A percentile compares a stretch with the other conserved stretches of the same genome.
Evolutionary conservation across 2,797 vertebrate genomes (phyloP).

Genomic region (Centropyge bicolor): DNA sequence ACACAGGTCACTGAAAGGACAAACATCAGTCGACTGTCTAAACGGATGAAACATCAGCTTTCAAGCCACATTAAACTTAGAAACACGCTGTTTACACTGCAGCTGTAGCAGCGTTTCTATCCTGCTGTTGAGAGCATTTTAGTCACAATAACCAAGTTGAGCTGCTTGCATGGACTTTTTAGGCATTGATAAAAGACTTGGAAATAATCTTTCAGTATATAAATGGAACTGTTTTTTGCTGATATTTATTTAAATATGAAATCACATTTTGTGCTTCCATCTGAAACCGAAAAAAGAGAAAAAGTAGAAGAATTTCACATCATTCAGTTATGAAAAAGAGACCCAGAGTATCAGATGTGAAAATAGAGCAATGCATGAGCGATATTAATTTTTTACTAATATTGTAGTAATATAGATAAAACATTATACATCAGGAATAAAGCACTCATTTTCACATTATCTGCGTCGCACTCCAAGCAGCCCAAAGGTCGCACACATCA

Average conservation of each 20-base stretch:
- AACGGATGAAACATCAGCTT: constrained; percentile 8
- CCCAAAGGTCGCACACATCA: background rate
- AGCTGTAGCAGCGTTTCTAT: background rate
- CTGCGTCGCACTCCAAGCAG: background rate
- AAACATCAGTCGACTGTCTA: constrained; percentile 2
- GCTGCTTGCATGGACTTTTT: background rate
- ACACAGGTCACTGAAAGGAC: constrained; percentile 48
- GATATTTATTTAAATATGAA: background rate
- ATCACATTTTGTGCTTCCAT: background rate
- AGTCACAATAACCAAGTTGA: background rate
- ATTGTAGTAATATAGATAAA: accelerated
- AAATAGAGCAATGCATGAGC: background rate
- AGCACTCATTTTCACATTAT: background rate
- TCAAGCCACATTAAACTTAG: background rate
- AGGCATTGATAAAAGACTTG: background rate
- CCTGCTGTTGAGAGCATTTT: constrained; percentile 2
- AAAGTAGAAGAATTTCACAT: background rate
- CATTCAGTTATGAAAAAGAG: background rate
- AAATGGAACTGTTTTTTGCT: background rate
- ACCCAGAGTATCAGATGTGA: background rate
- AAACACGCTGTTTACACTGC: background rate
- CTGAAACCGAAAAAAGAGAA: background rate
- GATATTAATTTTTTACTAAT: background rate
- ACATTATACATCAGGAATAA: background rate
- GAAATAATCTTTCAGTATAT: background rate